Evolutionary conservation across 2,797 vertebrate genomes (phyloP).

Genomic region (Galaxias olidus): DNA sequence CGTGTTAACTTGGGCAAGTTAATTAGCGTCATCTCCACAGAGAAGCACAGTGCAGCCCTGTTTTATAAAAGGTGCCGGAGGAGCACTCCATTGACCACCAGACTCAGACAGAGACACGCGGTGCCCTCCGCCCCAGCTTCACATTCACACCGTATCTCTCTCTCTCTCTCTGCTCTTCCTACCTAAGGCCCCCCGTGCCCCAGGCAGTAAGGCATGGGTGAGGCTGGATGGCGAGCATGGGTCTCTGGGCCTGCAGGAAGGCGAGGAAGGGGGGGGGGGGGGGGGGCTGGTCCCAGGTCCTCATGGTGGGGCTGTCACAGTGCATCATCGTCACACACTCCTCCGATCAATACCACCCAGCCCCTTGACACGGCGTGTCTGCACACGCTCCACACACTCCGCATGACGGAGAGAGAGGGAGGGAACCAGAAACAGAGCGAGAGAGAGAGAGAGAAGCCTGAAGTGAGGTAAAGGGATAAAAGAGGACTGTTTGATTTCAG

Average conservation of each 20-base stretch:
- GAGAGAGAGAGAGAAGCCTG: slow-evolving; percentile 13
- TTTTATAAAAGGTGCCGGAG: not conserved
- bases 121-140: slow-evolving; percentile 23
- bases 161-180: not conserved
- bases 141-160: not conserved
- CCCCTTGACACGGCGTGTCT: slow-evolving; percentile 64
- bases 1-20: not conserved
- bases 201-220: slow-evolving; percentile 50
- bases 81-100: not conserved
- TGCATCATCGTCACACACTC: slow-evolving; percentile 72
- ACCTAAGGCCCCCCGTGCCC: slow-evolving; percentile 21
- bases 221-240: slow-evolving; percentile 49
- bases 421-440: slow-evolving; percentile 14
- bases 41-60: not conserved
- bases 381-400: slow-evolving; percentile 40
- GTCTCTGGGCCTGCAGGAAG: slow-evolving; percentile 58
- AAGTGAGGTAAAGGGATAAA: slow-evolving; percentile 2
- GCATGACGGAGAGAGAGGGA: slow-evolving; percentile 11
- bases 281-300: slow-evolving; percentile 55
- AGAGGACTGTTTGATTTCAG: not conserved
- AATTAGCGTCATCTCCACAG: too few species aligned
- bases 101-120: too few species aligned
- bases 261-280: slow-evolving; percentile 45
- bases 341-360: slow-evolving; percentile 74
- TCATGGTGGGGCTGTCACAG: slow-evolving; percentile 68